phyloP scores from a whole-genome alignment of 2,888 invertebrate genomes.

The Ochlodes sylvanus region DNA sequence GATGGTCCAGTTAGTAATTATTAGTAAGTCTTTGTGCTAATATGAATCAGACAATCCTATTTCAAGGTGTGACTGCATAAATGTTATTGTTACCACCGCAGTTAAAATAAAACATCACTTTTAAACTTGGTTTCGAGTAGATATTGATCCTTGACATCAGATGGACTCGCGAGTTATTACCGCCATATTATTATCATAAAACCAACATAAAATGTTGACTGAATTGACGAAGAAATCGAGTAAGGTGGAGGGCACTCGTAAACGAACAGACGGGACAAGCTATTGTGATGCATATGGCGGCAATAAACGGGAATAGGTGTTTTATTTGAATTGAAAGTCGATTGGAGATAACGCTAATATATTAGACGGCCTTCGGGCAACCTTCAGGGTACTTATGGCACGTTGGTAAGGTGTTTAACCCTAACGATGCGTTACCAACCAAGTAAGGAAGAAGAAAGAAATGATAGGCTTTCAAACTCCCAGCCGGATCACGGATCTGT shows the following conservation, averaged over 20 bases:
- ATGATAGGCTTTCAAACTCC: too few species aligned
- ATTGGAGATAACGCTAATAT: background rate
- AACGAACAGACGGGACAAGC: background rate
- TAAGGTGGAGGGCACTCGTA: background rate
- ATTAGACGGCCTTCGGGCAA: background rate
- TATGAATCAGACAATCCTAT: too few species aligned
- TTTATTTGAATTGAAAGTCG: constrained; percentile 1
- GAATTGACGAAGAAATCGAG: constrained; percentile 2
- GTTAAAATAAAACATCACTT: background rate
- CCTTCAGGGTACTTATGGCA: too few species aligned
- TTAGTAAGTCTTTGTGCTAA: too few species aligned
- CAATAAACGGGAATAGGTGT: background rate
- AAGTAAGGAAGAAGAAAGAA: too few species aligned
- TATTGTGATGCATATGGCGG: background rate
- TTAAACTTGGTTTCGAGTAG: background rate
- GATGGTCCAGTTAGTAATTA: too few species aligned
- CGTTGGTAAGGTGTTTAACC: too few species aligned
- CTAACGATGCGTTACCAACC: too few species aligned
- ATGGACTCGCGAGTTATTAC: constrained; percentile 1
- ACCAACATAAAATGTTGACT: constrained; percentile 1
- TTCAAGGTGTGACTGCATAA: too few species aligned
- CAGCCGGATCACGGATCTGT: too few species aligned
- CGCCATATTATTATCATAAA: background rate
- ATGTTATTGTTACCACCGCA: too few species aligned
- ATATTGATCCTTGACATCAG: background rate